Percentiles rank a stretch among this genome's conserved stretches.
These are phyloP conservation scores for Campylomormyrus tamandua DNA, from an alignment of 2,113 vertebrate genomes.

Conservation along the genomic window DNA sequence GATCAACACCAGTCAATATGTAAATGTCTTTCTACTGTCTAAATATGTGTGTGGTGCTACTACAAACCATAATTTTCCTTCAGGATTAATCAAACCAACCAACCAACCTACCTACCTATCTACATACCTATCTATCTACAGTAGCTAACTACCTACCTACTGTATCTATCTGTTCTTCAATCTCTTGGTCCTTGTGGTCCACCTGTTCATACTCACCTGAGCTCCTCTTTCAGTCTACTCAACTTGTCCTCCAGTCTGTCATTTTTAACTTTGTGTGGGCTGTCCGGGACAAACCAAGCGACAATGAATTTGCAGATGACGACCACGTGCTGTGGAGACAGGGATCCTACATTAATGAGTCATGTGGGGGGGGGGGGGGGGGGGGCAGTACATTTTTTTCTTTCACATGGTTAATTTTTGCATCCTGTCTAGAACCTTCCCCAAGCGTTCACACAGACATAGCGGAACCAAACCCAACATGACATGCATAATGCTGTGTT, in stretches of 20 bases:
- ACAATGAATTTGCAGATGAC: conserved; percentile 78
- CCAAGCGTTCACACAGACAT: neutral
- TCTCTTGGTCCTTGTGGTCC: neutral
- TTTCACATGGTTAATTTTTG: neutral
- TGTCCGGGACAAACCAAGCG: conserved; percentile 81
- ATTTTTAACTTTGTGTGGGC: conserved; percentile 70
- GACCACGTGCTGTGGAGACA: conserved; percentile 70
- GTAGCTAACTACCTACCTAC: too few relatives aligned
- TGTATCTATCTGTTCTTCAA: neutral
- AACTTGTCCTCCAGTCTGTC: conserved; percentile 51
- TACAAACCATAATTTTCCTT: neutral
- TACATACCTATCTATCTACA: too few relatives aligned
- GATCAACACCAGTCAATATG: neutral
- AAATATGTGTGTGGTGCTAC: neutral
- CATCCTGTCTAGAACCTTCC: neutral
- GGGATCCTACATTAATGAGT: neutral
- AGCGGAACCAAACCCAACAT: neutral
- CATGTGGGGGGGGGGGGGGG: neutral
- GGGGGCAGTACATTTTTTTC: neutral
- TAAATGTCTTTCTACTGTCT: neutral
- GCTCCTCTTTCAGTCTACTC: conserved; percentile 38
- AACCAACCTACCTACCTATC: too few relatives aligned
- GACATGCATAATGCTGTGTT: neutral
- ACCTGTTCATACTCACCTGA: conserved; percentile 49
- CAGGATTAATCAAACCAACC: neutral